Evolutionary conservation across 2,888 invertebrate species (phyloP), one percentile per base, ranked within the genome.

Genomic region (Orthosia incerta): DNA sequence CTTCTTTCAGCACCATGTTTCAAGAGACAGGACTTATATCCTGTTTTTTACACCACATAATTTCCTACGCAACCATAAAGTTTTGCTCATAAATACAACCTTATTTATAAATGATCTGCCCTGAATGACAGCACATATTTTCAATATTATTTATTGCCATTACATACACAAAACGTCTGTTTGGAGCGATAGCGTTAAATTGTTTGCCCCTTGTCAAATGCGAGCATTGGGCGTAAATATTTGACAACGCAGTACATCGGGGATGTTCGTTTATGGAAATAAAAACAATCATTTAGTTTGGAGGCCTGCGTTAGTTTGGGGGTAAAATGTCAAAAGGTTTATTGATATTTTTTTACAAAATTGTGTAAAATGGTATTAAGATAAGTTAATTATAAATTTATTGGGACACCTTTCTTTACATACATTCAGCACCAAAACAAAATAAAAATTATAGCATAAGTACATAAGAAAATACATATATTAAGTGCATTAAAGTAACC

Each of bases 131-230:
- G 75, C 60, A 73, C 74, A 83, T 76, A 82, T 83, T 81, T 84
- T 83, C 84, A 74, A 88, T 87, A 89, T 90, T 87, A 89, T 90
- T 89, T 88, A 89, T 87, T 77, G 79, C 62, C 79, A 74, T 87
- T 87, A 86, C 86, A 79, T 81, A 82, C 81, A 89, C 88, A 89
- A 86, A 90, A 86, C 84, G 85, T 88, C 84, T 88, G 87, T 85
- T 88, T 79, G 77, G 83, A 83, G 77, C 69, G 81, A 87, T 83
- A 87, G 86, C 90, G 89, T 89, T 85, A 90, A 90, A 90, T 90
- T 89, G 89, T 89, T 91, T 88, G 88, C 86, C 91, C 93, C 91
- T 91, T 89, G 90, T 93, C 93, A 92, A 91, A 88, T 84, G 83
- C 63, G 86, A 77, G 85, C 86, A 85, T 71, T 78, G 74, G 70